phyloP scores from a whole-genome alignment of 2,888 invertebrate genomes.

The Ormyrus labotus region DNA sequence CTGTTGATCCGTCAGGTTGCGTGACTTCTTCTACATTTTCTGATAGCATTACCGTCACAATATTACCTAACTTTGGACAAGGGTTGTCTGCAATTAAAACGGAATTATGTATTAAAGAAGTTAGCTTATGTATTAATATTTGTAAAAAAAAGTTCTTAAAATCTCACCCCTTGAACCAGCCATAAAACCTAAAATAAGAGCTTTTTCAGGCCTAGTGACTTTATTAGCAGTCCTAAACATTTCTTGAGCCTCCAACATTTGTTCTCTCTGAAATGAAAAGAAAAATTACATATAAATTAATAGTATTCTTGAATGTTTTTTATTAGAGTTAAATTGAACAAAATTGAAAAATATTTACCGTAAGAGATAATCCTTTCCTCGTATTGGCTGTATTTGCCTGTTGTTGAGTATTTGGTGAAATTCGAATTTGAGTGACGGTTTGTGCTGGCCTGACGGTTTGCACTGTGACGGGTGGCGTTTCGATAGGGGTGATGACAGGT shows the following conservation, averaged over 20 bases:
- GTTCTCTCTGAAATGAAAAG: constrained; percentile 85
- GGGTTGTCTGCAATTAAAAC: constrained; percentile 87
- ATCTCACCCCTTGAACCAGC: constrained; percentile 92
- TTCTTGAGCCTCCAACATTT: constrained; percentile 97
- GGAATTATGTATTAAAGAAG: constrained; percentile 48
- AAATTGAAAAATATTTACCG: constrained; percentile 75
- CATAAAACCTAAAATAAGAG: constrained; percentile 98
- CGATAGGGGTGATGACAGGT: constrained; percentile 67
- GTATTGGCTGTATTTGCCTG: constrained; percentile 77
- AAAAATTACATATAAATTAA: constrained; percentile 4
- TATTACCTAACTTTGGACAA: constrained; percentile 96
- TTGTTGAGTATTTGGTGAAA: constrained; percentile 75
- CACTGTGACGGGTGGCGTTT: constrained; percentile 69
- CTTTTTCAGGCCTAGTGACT: constrained; percentile 97
- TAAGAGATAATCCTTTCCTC: constrained; percentile 83
- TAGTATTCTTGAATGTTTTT: constrained; percentile 1
- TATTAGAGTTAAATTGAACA: neutral
- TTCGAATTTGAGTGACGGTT: constrained; percentile 78
- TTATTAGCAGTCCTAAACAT: constrained; percentile 98
- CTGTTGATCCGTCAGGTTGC: constrained; percentile 89
- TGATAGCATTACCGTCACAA: constrained; percentile 95
- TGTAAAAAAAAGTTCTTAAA: neutral
- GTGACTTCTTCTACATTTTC: constrained; percentile 93
- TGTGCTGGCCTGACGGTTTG: constrained; percentile 73
- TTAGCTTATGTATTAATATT: neutral